Base-by-base conservation (phyloP, 2,888 invertebrate species). In the Ectropis crepuscularia region DNA sequence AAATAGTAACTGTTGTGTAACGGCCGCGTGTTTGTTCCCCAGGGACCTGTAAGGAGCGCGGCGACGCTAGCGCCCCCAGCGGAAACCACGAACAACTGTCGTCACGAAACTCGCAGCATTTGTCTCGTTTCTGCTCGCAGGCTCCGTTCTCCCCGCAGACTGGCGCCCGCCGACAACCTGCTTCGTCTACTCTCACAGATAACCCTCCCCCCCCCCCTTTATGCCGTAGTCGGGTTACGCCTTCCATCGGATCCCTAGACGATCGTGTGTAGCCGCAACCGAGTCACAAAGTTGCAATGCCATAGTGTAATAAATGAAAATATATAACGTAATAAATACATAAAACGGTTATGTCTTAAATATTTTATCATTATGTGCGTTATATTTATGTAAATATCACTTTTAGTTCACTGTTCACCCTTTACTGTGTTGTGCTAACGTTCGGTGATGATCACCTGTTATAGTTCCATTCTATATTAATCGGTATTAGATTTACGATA, bases 271-370 rank as follows among this genome's bases (percentile, higher is more conserved):
- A 79, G 80, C 81, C 83, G 85, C 84, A 83, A 79, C 78, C 82
- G 86, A 88, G 88, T 90, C 90, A 88, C 89, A 89, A 89, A 88
- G 81, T 86, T 88, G 87, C 88, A 87, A 90, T 90, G 90, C 89
- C 90, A 89, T 90, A 89, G 71, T 72, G 68, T 78, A 79, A 77
- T 67, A 69, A 69, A 72, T 68, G 75, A 74, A 68, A 74, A 72
- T 74, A 74, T 82, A 79, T 86, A 83, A 85, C 83, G 80, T 86
- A 83, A 84, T 83, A 73, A 85, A 80, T 85, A 83, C 79, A 85
- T 83, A 83, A 81, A 79, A 83, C 81, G 83, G 81, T 84, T 86
- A 83, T 85, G 78, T 82, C 80, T 80, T 83, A 77, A n/a, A 85
- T 85, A 82, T 86, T 88, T 85, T 83, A 86, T 86, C 57, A 80